Conservation (phyloP, 1,140 invertebrate genomes). For the Meloidogyne chitwoodi region DNA sequence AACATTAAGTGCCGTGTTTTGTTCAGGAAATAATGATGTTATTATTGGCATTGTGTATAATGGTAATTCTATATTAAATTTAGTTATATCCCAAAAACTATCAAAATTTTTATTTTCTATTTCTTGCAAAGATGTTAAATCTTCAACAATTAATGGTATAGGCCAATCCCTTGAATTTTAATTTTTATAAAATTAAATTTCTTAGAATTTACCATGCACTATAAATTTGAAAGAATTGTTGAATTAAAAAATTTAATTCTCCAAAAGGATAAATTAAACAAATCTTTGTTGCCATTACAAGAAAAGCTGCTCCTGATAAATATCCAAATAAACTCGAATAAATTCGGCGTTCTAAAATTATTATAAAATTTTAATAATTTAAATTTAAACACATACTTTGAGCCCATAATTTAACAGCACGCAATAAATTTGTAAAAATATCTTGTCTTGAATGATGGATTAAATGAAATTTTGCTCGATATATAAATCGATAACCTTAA, state of each 20-base stretch:
- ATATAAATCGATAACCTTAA: background rate
- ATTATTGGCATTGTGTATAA: background rate
- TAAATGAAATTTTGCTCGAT: conserved; percentile 10
- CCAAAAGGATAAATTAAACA: conserved; percentile 3
- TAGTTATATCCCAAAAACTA: background rate
- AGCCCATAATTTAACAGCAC: conserved; percentile 8
- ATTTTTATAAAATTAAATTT: too few species aligned
- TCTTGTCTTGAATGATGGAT: background rate
- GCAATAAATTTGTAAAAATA: background rate
- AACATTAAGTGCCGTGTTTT: conserved; percentile 2
- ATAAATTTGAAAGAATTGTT: conserved; percentile 11
- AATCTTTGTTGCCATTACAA: conserved; percentile 7
- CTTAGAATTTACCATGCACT: too few species aligned
- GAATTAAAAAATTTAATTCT: background rate
- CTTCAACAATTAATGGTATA: background rate
- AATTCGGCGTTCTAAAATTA: background rate
- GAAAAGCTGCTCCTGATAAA: background rate
- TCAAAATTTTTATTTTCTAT: background rate
- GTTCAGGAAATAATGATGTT: conserved; percentile 3
- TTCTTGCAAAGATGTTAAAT: background rate
- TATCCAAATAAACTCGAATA: conserved; percentile 2
- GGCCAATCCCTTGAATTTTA: background rate
- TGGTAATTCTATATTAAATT: background rate
- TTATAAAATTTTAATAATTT: too few species aligned
- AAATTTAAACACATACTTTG: background rate